Evolutionary conservation across 2,797 vertebrate species (phyloP), one percentile per base, ranked within the genome.

Genomic region (Poecilia velifera): DNA sequence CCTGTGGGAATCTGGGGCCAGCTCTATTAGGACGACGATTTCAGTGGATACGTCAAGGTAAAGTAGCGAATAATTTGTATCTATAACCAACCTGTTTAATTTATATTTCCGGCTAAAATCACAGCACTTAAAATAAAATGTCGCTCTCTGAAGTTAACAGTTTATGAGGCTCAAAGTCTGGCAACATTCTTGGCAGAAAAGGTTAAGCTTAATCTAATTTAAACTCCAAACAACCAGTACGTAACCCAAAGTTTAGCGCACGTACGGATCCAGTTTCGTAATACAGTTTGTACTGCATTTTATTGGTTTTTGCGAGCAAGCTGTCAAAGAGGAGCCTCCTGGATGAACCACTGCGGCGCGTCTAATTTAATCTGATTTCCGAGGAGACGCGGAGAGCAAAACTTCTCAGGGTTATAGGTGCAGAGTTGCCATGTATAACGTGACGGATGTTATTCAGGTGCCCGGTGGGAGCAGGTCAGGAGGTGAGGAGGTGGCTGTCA

Each of bases 11-110:
- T 92, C 89, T 55, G 83, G 88, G 76, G 92, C 90, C 84, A 94
- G 91, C 86, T 94, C 93, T 8, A 90, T 94, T 86, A 94, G 93
- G 86, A 88, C 90, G 47, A 92, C 91, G 72, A 87, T 90, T 7
- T 89, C 89, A 72, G 87, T 92, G 87, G 93, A 93, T 90, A 92
- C 90, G 55, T 92, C 93, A 39, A 87, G 86, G 95, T 96, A 89
- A 91, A 57, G 39, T 36, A 6, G 0, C 70, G 28, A 41, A 39
- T 41, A n/a, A 16, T 4, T 16, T 14, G 3, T 22, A 55, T 72
- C 25, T 1, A 10, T 53, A 5, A 0, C 8, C 36, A 39, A 22
- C 22, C 4, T 22, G 13, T 41, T 39, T 31, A 13, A 74, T 70
- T 71, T 7, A 41, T 0, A 0, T 66, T 76, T 66, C 70, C 25